Percentiles rank a stretch among this genome's conserved stretches.
Conservation (phyloP, 2,888 invertebrate genomes). For the Trissonchulus sp. region DNA sequence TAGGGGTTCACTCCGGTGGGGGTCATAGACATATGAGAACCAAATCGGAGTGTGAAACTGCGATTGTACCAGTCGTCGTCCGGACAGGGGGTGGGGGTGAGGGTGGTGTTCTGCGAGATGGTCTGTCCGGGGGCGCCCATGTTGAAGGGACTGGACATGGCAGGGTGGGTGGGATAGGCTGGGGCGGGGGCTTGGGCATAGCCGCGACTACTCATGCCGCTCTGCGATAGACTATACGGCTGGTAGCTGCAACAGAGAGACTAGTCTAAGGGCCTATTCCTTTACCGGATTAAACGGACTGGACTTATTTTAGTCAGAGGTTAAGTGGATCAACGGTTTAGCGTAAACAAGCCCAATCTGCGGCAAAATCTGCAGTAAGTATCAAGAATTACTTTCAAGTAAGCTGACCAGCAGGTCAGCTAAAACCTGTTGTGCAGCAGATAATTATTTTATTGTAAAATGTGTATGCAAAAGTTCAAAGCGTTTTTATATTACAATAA, state of each 20-base stretch:
- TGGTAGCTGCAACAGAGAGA: not conserved
- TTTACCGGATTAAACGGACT: too few species aligned
- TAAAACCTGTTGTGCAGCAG: too few species aligned
- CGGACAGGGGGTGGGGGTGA: not conserved
- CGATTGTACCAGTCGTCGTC: not conserved
- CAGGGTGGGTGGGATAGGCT: not conserved
- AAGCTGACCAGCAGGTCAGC: too few species aligned
- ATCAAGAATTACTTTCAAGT: too few species aligned
- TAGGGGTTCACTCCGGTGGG: not conserved
- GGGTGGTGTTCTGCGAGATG: not conserved
- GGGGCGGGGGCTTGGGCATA: not conserved
- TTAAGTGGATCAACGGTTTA: too few species aligned
- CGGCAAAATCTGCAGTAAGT: too few species aligned
- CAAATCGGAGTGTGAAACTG: not conserved
- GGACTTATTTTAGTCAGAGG: too few species aligned
- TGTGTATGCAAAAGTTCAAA: too few species aligned
- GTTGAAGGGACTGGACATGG: not conserved
- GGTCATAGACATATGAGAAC: not conserved
- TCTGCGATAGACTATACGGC: not conserved
- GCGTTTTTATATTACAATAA: too few species aligned
- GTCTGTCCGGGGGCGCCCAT: not conserved
- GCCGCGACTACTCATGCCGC: not conserved
- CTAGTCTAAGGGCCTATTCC: too few species aligned
- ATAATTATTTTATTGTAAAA: too few species aligned
- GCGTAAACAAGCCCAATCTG: too few species aligned